Evolutionary conservation across 2,888 invertebrate species (phyloP).

Genomic region (Ectropis crepuscularia): DNA sequence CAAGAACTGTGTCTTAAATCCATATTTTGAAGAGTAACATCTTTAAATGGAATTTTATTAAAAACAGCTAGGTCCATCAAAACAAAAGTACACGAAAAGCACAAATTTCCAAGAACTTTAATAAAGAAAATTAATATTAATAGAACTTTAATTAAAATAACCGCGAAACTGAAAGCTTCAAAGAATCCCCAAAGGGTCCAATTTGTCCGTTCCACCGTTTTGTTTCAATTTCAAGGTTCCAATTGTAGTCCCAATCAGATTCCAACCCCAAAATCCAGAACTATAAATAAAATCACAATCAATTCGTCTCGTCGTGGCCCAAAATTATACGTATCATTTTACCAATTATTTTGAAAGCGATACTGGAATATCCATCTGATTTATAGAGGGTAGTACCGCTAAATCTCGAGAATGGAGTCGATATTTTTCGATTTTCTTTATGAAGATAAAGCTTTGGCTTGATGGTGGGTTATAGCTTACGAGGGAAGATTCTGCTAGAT

Average conservation of each 20-base stretch:
- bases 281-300: slow-evolving; percentile 27
- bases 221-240: slow-evolving; percentile 11
- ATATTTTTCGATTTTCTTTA: slow-evolving; percentile 37
- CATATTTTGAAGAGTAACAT: too few relatives aligned
- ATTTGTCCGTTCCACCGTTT: slow-evolving; percentile 12
- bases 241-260: slow-evolving; percentile 17
- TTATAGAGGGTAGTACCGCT: slow-evolving; percentile 30
- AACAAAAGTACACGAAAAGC: too few relatives aligned
- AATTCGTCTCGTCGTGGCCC: slow-evolving; percentile 13
- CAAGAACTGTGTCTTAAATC: too few relatives aligned
- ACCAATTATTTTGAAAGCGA: slow-evolving; percentile 36
- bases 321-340: slow-evolving; percentile 29
- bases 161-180: not conserved
- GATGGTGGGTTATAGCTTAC: slow-evolving; percentile 23
- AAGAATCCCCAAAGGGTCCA: slow-evolving; percentile 1
- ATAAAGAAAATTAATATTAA: too few relatives aligned
- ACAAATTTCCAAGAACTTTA: too few relatives aligned
- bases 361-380: slow-evolving; percentile 29
- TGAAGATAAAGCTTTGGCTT: slow-evolving; percentile 31
- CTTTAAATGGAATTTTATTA: too few relatives aligned
- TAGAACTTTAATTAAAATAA: not conserved
- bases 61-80: too few relatives aligned
- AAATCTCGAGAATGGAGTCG: slow-evolving; percentile 28
- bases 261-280: slow-evolving; percentile 9
- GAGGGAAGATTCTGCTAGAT: slow-evolving; percentile 22